phyloP scores from a whole-genome alignment of 2,888 invertebrate genomes.

The Limenitis camilla region DNA sequence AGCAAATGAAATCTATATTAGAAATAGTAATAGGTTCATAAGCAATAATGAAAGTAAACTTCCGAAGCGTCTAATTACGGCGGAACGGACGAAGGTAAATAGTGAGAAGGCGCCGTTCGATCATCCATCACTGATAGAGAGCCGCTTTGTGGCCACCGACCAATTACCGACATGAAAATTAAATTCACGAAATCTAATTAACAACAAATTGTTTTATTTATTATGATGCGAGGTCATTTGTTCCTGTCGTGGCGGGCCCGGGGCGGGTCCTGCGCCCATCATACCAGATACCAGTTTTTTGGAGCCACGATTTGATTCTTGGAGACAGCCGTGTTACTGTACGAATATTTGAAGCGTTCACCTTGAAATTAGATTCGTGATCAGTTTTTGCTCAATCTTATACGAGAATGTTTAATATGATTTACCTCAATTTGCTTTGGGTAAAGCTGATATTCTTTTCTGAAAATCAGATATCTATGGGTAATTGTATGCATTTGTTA shows the following conservation, averaged over 20 bases:
- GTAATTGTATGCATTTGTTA: too few relatives aligned
- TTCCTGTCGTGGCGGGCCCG: slow-evolving; percentile 57
- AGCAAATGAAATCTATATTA: slow-evolving; percentile 64
- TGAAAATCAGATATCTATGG: too few relatives aligned
- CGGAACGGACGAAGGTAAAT: slow-evolving; percentile 61
- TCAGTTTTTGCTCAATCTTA: slow-evolving; percentile 10
- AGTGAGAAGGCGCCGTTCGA: slow-evolving; percentile 65
- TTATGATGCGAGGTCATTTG: slow-evolving; percentile 75
- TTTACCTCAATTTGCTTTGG: neutral
- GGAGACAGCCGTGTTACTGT: slow-evolving; percentile 30
- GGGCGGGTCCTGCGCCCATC: slow-evolving; percentile 63
- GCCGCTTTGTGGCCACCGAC: slow-evolving; percentile 71
- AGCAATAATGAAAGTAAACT: slow-evolving; percentile 69
- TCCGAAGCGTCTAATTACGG: slow-evolving; percentile 68
- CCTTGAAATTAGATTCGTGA: slow-evolving; percentile 23
- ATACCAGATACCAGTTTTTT: slow-evolving; percentile 41
- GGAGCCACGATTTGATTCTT: slow-evolving; percentile 27
- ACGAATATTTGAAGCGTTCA: slow-evolving; percentile 25
- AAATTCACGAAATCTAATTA: slow-evolving; percentile 76
- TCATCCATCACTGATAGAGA: slow-evolving; percentile 73
- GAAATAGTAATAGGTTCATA: slow-evolving; percentile 64
- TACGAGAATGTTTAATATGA: neutral
- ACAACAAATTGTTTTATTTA: slow-evolving; percentile 76
- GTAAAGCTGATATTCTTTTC: too few relatives aligned
- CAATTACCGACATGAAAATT: slow-evolving; percentile 75